phyloP scores from a whole-genome alignment of 2,888 invertebrate genomes.

The Limenitis camilla region DNA sequence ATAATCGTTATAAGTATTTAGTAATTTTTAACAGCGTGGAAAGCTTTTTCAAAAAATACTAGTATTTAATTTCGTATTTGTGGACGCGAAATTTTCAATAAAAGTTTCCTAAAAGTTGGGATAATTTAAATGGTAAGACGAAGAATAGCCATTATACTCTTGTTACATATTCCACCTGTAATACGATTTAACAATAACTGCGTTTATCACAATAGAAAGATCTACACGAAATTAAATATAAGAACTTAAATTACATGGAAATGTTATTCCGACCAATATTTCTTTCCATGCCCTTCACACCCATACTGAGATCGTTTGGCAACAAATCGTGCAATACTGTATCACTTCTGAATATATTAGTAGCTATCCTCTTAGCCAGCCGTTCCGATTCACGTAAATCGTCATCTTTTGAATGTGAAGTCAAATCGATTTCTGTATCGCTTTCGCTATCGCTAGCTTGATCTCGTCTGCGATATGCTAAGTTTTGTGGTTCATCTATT shows the following conservation, averaged over 20 bases:
- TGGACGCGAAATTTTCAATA: too few relatives aligned
- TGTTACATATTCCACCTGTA: too few relatives aligned
- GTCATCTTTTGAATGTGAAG: conserved; percentile 69
- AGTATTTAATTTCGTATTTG: too few relatives aligned
- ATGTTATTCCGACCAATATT: conserved; percentile 45
- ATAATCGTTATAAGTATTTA: too few relatives aligned
- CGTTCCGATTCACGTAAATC: conserved; percentile 61
- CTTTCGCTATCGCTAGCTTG: conserved; percentile 60
- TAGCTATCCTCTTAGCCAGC: conserved; percentile 60
- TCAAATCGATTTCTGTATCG: conserved; percentile 68
- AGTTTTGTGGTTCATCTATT: conserved; percentile 54
- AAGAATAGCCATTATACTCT: too few relatives aligned
- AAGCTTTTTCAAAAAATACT: too few relatives aligned
- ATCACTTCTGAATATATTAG: conserved; percentile 62
- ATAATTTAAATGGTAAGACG: too few relatives aligned
- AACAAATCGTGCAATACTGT: conserved; percentile 63
- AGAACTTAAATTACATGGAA: conserved; percentile 36
- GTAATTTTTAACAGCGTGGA: too few relatives aligned
- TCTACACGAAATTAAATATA: conserved; percentile 5
- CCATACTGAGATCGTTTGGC: conserved; percentile 67
- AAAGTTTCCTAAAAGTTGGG: too few relatives aligned
- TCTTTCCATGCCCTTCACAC: conserved; percentile 47
- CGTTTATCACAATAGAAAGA: conserved; percentile 10
- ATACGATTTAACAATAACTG: not conserved
- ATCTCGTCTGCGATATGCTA: conserved; percentile 50